A percentile compares a stretch with the other conserved stretches of the same genome.
Evolutionary conservation across 2,888 invertebrate species (phyloP).

Genomic region (Volucella inanis): DNA sequence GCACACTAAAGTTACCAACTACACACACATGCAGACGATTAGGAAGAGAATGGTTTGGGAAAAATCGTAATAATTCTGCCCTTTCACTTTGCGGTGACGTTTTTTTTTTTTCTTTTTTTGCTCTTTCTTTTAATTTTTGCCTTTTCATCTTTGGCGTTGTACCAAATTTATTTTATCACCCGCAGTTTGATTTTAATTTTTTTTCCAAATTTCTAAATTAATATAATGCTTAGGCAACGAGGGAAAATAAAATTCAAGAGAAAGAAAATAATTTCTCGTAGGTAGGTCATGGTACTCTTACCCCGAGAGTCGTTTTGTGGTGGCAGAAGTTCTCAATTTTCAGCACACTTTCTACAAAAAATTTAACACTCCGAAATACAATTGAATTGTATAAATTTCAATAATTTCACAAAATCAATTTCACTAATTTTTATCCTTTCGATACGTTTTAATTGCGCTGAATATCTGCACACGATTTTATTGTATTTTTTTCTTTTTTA

Average conservation of each 20-base stretch:
- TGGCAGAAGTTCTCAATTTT: conserved; percentile 7
- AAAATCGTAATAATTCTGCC: conserved; percentile 64
- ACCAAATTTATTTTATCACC: neutral
- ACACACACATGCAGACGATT: conserved; percentile 47
- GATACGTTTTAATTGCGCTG: neutral
- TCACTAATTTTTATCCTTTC: conserved; percentile 7
- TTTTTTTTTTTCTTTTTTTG: conserved; percentile 36
- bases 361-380: conserved; percentile 31
- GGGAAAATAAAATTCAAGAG: conserved; percentile 26
- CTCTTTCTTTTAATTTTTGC: neutral
- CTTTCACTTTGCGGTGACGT: conserved; percentile 69
- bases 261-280: conserved; percentile 59
- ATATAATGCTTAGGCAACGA: conserved; percentile 13
- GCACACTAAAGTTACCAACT: conserved; percentile 32
- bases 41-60: conserved; percentile 65
- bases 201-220: neutral
- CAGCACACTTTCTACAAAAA: conserved; percentile 5
- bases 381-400: neutral
- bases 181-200: neutral
- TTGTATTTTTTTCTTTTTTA: neutral
- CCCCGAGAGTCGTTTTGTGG: conserved; percentile 29
- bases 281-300: conserved; percentile 73
- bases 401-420: conserved; percentile 29
- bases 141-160: conserved; percentile 14
- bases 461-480: neutral